Evolutionary conservation across 2,113 vertebrate genomes (phyloP).

Genomic region (Toxotes jaculatrix): DNA sequence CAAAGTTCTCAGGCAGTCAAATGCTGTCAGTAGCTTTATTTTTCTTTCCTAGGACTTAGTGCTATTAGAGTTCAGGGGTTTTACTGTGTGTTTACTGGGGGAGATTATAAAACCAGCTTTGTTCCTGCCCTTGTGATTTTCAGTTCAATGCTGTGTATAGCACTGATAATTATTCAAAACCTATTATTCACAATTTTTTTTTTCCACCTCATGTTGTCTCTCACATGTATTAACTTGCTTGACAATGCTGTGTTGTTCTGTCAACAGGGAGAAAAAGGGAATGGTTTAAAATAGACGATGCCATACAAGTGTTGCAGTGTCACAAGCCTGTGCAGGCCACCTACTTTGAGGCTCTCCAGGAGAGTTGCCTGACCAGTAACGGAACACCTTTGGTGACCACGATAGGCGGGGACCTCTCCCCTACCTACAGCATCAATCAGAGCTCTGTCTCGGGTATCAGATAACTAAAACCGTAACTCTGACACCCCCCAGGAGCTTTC

Average conservation of each 20-base stretch:
- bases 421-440: conserved; percentile 91
- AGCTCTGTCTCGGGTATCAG: conserved; percentile 94
- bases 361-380: conserved; percentile 94
- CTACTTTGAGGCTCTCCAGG: conserved; percentile 93
- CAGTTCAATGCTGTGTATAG: neutral
- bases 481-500: conserved; percentile 74
- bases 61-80: conserved; percentile 34
- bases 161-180: conserved; percentile 22
- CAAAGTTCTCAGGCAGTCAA: conserved; percentile 51
- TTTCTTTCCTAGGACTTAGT: conserved; percentile 1
- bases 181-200: neutral
- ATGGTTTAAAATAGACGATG: conserved; percentile 98
- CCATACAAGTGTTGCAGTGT: conserved; percentile 92
- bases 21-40: conserved; percentile 42
- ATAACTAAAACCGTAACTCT: conserved; percentile 90
- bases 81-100: conserved; percentile 18
- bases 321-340: conserved; percentile 99
- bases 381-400: conserved; percentile 92
- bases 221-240: conserved; percentile 26
- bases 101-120: conserved; percentile 42
- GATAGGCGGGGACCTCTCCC: conserved; percentile 84
- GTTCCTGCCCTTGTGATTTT: conserved; percentile 36
- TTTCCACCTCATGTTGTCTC: neutral
- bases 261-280: conserved; percentile 96
- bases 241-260: conserved; percentile 63